phyloP scores from a whole-genome alignment of 2,797 vertebrate species.

The Coreius guichenoti region DNA sequence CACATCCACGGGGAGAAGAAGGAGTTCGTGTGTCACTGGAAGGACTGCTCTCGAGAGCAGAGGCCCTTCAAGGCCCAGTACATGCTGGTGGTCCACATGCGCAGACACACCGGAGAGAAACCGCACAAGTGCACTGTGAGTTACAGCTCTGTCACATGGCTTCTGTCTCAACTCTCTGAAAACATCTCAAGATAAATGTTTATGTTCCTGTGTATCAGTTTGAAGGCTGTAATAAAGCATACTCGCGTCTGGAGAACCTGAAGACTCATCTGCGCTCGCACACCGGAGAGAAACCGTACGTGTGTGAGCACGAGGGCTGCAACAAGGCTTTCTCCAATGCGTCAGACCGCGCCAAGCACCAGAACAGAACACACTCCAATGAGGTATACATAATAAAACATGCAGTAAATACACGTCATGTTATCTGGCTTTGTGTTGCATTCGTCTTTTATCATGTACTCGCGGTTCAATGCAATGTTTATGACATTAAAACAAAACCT shows the following conservation, averaged over 20 bases:
- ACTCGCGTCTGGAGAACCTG: constrained; percentile 97
- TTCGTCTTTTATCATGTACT: background rate
- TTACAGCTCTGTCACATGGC: background rate
- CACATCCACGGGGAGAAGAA: constrained; percentile 99
- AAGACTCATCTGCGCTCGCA: constrained; percentile 97
- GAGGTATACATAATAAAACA: constrained; percentile 74
- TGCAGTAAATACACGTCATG: background rate
- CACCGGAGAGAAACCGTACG: constrained; percentile 96
- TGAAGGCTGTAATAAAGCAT: constrained; percentile 97
- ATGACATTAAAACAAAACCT: background rate
- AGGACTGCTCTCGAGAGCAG: constrained; percentile 93
- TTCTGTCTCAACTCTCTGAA: background rate
- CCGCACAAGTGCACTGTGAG: constrained; percentile 99
- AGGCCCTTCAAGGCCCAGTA: constrained; percentile 98
- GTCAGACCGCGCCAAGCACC: constrained; percentile 97
- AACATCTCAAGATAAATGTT: background rate
- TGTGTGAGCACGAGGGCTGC: constrained; percentile 98
- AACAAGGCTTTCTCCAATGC: constrained; percentile 99
- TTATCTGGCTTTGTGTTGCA: background rate
- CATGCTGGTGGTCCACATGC: constrained; percentile 99
- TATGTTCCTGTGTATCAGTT: constrained; percentile 80
- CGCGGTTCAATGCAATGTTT: background rate
- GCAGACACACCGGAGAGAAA: constrained; percentile 97
- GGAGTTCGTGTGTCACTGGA: constrained; percentile 98
- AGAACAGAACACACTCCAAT: constrained; percentile 97